Evolutionary conservation across 2,797 vertebrate species (phyloP), one percentile per base, ranked within the genome.

Genomic region (Tenualosa ilisha): DNA sequence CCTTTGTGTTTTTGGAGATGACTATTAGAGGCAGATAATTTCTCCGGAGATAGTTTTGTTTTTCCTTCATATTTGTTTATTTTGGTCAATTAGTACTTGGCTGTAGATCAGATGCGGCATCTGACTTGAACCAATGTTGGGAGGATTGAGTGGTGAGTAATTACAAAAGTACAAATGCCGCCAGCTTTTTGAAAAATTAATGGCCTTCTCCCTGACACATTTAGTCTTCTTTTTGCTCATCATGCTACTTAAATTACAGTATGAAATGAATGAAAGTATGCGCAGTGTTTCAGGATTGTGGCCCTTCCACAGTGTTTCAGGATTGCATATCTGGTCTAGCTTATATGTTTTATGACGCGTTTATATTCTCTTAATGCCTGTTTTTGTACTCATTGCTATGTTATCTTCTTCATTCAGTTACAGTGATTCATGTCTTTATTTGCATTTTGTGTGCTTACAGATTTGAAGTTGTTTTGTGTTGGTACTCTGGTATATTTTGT

Each of bases 121-220:
- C 72, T 22, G 72, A 79, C 17, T 20, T 79, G 15, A 17, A 46
- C 37, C 13, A 31, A 13, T 79, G 72, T 2, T 43, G 72, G 5
- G 15, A 15, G 17, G 37, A 37, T 43, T 75, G 37, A 43, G 72
- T 22, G 72, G 72, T 46, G 72, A 79, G 72, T 79, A 46, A 46
- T 79, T 46, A 43, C 37, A 79, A 46, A 46, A 20, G 72, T 46
- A 43, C 17, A 79, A 79, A 46, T 22, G 40, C 15, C 7, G 31
- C 37, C 72, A 46, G 72, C 17, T 46, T 75, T 75, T 43, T 79
- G 40, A 79, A 79, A 79, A 20, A 79, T 79, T 79, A 6, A 79
- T 79, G 15, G 22, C 17, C 12, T 79, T 75, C 15, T 75, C 68
- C 15, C 1, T 3, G 37, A 20, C 12, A 3, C 53, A 11, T 54